phyloP scores from a whole-genome alignment of 2,888 invertebrate genomes.

The Parapristionchus giblindavisi region DNA sequence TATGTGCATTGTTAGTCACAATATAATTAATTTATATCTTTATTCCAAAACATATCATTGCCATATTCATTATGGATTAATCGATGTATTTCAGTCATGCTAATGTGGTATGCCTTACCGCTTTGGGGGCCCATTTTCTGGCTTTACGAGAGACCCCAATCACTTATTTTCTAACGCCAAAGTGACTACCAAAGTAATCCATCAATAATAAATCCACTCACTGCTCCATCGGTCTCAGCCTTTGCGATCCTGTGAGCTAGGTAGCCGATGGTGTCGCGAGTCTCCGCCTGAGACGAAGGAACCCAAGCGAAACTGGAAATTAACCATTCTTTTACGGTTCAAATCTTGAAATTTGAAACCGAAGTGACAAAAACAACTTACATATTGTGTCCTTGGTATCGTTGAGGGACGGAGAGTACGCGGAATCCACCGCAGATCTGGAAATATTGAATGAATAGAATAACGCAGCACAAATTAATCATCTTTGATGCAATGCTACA shows the following conservation, averaged over 20 bases:
- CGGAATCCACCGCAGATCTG: slow-evolving; percentile 29
- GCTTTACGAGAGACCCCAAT: no score
- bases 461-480: background rate
- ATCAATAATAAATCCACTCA: background rate
- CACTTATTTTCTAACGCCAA: no score
- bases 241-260: slow-evolving; percentile 22
- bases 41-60: no score
- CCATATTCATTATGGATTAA: no score
- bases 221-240: slow-evolving; percentile 13
- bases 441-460: background rate
- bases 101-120: no score
- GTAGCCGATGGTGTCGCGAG: slow-evolving; percentile 15
- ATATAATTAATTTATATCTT: no score
- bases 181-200: background rate
- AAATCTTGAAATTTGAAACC: background rate
- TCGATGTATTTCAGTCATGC: no score
- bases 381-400: background rate
- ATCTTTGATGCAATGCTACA: background rate
- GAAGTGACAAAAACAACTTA: background rate
- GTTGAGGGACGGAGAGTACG: slow-evolving; percentile 1
- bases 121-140: no score
- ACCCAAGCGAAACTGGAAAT: slow-evolving; percentile 27
- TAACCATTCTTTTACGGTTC: background rate
- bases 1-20: no score
- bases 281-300: background rate